Evolutionary conservation across 2,113 vertebrate genomes (phyloP).

Genomic region (Cygnus atratus): DNA sequence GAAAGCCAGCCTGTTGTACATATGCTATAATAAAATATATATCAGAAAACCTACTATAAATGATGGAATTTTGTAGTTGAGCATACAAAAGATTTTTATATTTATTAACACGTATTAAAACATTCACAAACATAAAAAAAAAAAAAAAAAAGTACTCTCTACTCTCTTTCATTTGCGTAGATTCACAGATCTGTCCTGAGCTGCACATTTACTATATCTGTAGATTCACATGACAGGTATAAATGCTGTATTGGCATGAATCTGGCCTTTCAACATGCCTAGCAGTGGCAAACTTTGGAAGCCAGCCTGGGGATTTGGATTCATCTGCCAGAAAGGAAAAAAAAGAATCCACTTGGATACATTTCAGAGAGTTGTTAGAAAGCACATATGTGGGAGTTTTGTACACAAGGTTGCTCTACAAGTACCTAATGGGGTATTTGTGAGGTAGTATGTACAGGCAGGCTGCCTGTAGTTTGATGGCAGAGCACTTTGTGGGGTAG

Average conservation of each 20-base stretch:
- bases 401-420: neutral
- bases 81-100: neutral
- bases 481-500: neutral
- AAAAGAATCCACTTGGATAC: neutral
- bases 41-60: conserved; percentile 48
- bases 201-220: neutral
- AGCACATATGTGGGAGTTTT: neutral
- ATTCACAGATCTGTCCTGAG: neutral
- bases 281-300: neutral
- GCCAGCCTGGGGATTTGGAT: neutral
- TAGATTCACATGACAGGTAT: neutral
- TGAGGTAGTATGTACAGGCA: neutral
- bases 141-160: neutral
- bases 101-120: conserved; percentile 35
- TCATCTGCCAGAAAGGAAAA: neutral
- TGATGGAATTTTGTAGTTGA: conserved; percentile 16
- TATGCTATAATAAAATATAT: conserved; percentile 37
- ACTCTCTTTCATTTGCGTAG: neutral
- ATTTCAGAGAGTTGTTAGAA: neutral
- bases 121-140: neutral
- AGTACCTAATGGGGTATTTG: neutral
- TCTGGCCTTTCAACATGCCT: neutral
- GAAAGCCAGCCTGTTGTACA: conserved; percentile 30
- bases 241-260: neutral
- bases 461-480: neutral